phyloP scores from a whole-genome alignment of 2,888 invertebrate species.

The Parthenolecanium corni region DNA sequence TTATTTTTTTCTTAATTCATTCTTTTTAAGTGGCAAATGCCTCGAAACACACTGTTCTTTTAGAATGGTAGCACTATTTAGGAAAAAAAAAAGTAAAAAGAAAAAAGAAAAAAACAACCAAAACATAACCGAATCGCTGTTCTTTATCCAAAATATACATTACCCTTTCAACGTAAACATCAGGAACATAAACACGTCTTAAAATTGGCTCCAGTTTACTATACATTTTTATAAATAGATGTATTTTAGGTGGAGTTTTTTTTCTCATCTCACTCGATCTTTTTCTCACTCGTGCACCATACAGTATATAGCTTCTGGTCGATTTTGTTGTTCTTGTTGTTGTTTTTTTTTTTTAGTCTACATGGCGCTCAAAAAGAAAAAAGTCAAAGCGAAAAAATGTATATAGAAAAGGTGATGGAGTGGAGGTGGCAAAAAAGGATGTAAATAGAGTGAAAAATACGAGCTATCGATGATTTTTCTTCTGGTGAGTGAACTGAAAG shows the following conservation, averaged over 20 bases:
- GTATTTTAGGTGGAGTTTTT: slow-evolving; percentile 18
- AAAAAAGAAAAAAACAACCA: slow-evolving; percentile 13
- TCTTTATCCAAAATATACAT: slow-evolving; percentile 28
- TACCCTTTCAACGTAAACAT: slow-evolving; percentile 29
- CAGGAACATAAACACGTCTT: slow-evolving; percentile 28
- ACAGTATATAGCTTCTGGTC: not conserved
- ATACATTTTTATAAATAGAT: slow-evolving; percentile 25
- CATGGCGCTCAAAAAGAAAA: not conserved
- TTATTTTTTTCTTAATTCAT: slow-evolving; percentile 14
- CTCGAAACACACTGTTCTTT: slow-evolving; percentile 20
- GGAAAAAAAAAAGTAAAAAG: not conserved
- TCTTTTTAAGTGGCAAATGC: slow-evolving; percentile 21
- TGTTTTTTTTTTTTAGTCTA: not conserved
- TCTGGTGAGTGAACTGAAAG: too few species aligned
- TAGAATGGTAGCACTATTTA: not conserved
- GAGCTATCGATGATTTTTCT: too few species aligned
- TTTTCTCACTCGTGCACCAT: not conserved
- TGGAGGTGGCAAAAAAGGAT: too few species aligned
- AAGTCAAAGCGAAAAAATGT: not conserved
- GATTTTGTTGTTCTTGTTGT: too few species aligned
- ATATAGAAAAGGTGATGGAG: not conserved
- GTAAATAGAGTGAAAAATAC: too few species aligned
- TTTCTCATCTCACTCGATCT: not conserved
- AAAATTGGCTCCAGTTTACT: slow-evolving; percentile 28
- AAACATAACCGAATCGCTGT: slow-evolving; percentile 26